These are phyloP conservation scores for Cynopterus brachyotis DNA, from an alignment of 2,113 vertebrate genomes.

Conservation along the genomic window DNA sequence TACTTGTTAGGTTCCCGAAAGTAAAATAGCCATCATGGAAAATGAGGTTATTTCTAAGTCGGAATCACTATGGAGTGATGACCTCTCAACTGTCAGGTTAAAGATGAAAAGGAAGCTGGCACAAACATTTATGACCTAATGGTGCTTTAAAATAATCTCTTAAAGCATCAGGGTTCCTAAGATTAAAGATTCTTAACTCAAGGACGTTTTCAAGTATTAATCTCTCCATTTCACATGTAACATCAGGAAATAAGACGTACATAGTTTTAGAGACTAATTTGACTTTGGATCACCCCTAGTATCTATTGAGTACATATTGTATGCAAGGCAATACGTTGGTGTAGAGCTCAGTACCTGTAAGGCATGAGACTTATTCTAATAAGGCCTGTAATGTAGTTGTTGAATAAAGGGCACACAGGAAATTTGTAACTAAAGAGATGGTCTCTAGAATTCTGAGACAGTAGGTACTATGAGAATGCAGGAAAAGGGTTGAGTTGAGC, in stretches of 20 bases:
- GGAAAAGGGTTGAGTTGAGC: not conserved
- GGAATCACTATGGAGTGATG: not conserved
- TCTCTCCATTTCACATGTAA: not conserved
- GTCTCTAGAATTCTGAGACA: not conserved
- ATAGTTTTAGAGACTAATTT: not conserved
- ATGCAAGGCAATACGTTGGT: not conserved
- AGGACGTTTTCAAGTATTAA: slow-evolving; percentile 17
- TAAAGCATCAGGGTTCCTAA: not conserved
- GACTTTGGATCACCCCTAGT: not conserved
- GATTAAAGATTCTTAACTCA: slow-evolving; percentile 1
- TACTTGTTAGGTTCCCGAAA: not conserved
- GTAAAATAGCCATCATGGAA: not conserved
- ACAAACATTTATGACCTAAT: not conserved
- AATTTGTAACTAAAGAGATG: not conserved
- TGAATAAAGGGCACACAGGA: not conserved
- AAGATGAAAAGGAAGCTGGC: slow-evolving; percentile 38
- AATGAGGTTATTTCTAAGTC: not conserved
- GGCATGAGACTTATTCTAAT: not conserved
- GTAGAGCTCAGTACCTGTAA: not conserved
- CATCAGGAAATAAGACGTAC: not conserved
- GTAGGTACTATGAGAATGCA: not conserved
- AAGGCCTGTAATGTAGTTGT: not conserved
- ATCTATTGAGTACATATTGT: not conserved
- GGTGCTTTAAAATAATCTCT: not conserved
- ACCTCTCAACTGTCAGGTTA: not conserved